phyloP scores from a whole-genome alignment of 2,888 invertebrate genomes.

The Notocelia uddmanniana region DNA sequence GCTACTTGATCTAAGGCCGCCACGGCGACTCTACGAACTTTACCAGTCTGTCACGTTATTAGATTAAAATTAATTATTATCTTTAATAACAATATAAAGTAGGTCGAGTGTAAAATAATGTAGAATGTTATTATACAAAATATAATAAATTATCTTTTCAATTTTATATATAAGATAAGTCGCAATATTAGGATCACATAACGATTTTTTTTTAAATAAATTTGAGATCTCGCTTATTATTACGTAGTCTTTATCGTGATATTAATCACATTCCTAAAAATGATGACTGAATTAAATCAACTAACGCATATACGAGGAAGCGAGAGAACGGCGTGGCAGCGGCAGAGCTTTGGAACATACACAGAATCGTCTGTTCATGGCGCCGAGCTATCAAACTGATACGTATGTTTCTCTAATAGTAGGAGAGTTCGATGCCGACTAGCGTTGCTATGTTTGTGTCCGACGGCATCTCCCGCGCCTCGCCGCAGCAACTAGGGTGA shows the following conservation, averaged over 20 bases:
- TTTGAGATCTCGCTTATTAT: conserved; percentile 86
- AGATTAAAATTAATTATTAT: conserved; percentile 86
- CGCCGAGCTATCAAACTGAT: conserved; percentile 1
- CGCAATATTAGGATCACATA: conserved; percentile 83
- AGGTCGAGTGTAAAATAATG: conserved; percentile 84
- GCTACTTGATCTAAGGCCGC: conserved; percentile 85
- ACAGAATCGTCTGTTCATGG: conserved; percentile 6
- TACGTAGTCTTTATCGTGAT: conserved; percentile 85
- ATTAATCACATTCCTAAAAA: conserved; percentile 82
- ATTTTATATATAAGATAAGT: conserved; percentile 80
- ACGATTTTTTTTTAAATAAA: conserved; percentile 83
- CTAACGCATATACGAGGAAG: conserved; percentile 80
- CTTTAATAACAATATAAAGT: conserved; percentile 84
- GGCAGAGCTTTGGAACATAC: conserved; percentile 34
- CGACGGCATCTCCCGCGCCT: conserved; percentile 51
- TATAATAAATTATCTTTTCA: conserved; percentile 84
- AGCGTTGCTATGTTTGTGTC: not conserved
- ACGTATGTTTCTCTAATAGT: not conserved
- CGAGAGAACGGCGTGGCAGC: conserved; percentile 69
- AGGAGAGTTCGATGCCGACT: not conserved
- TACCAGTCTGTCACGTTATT: conserved; percentile 86
- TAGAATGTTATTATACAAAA: conserved; percentile 85
- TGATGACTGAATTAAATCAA: conserved; percentile 79
- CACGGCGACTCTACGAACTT: conserved; percentile 85
- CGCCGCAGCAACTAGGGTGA: conserved; percentile 61